A percentile compares a stretch with the other conserved stretches of the same genome.
Conservation (phyloP, 2,113 vertebrate species). For the Zingel zingel region DNA sequence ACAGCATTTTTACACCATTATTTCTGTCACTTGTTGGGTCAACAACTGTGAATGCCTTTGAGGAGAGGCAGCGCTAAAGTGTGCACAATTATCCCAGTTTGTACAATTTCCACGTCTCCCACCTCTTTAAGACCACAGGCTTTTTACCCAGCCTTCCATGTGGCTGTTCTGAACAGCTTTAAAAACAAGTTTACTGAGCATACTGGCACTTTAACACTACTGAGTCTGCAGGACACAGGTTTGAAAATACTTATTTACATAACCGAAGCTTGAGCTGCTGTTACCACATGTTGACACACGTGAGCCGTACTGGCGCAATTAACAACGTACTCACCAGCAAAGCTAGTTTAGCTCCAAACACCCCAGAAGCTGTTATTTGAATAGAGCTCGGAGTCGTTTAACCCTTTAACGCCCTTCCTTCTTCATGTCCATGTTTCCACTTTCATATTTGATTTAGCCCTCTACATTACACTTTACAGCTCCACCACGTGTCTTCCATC, state of each 20-base stretch:
- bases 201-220: too few species aligned
- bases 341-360: not conserved
- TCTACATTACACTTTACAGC: not conserved
- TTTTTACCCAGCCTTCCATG: too few species aligned
- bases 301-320: not conserved
- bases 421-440: constrained; percentile 1
- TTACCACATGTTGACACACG: too few species aligned
- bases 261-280: too few species aligned
- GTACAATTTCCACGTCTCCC: not conserved
- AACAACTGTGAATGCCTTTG: too few species aligned
- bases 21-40: not conserved
- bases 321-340: not conserved
- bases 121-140: too few species aligned
- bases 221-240: not conserved
- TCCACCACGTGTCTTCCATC: constrained; percentile 6
- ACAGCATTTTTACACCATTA: not conserved
- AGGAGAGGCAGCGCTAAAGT: too few species aligned
- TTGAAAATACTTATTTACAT: not conserved
- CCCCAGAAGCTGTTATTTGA: not conserved
- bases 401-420: not conserved
- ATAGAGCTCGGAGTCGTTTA: not conserved
- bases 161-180: too few species aligned
- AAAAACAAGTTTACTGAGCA: too few species aligned
- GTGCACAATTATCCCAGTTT: not conserved
- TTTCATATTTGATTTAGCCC: not conserved